Base-by-base conservation (phyloP, 92 coral and sea anemone genomes). In the Bergia puertoricense region DNA sequence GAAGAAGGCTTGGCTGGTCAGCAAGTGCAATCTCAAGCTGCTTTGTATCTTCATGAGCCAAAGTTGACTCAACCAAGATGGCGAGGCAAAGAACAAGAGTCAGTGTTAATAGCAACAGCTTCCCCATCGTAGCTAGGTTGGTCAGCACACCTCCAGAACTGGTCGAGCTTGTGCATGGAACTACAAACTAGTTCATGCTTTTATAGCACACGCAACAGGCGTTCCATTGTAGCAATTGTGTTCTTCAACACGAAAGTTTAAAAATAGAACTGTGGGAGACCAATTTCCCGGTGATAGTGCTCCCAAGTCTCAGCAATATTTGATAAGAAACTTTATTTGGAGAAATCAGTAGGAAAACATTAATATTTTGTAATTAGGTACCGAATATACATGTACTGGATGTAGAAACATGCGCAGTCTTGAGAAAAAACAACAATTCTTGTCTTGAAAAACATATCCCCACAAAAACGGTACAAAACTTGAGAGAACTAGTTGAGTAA, bases 1-100 rank as follows among this genome's bases (percentile, higher is more conserved):
- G 75, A 42, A 82, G 76, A 4, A 82, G 59, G 57, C 86, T 82
- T 20, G 86, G 86, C 20, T 82, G 86, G 39, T 82, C 86, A 20
- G 86, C 86, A 18, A 82, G 54, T 5, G 86, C 86, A 43, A 82
- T 82, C 22, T 82, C 86, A 18, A 82, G 37, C 57, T 82, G 48
- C 2, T 22, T 43, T 0, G 76, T 82, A 14, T 82, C 76, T 66
- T 82, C 86, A 16, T 82, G 86, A 20, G 86, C 86, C 86, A 82
- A 46, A 41, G 56, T 65, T 4, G 86, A 82, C 76, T 82, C 86
- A 45, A 82, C 76, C 59, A 82, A 45, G 41, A 82, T 65, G 38
- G 86, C 86, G 5, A 82, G 86, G 86, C 86, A 82, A 7, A 82
- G 59, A 13, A 23, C 57, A 45, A 66, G 38, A n/a, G 86, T 82